Evolutionary conservation across 2,797 vertebrate genomes (phyloP).

Genomic region (Sparus aurata): DNA sequence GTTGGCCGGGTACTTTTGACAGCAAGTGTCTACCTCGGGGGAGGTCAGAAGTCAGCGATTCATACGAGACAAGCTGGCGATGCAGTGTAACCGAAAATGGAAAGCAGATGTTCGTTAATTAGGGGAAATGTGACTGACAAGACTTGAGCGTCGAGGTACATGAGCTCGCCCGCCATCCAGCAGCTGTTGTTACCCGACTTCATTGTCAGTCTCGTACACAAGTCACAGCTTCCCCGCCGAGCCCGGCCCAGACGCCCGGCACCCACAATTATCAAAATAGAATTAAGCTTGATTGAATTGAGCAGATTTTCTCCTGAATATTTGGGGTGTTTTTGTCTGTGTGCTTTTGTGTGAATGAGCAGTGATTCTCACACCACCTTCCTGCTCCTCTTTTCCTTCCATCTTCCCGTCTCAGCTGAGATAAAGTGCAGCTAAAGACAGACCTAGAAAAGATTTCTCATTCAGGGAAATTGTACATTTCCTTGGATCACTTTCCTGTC

Average conservation of each 20-base stretch:
- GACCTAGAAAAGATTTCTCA: constrained; percentile 34
- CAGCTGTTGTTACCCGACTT: constrained; percentile 94
- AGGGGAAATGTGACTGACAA: constrained; percentile 99
- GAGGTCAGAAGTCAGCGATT: constrained; percentile 96
- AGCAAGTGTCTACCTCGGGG: constrained; percentile 82
- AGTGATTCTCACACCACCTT: constrained; percentile 57
- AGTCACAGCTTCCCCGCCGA: constrained; percentile 94
- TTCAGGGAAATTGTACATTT: constrained; percentile 43
- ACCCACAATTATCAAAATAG: constrained; percentile 93
- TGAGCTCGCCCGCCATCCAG: constrained; percentile 91
- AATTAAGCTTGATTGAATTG: constrained; percentile 91
- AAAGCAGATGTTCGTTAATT: constrained; percentile 99
- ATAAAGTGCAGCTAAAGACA: constrained; percentile 41
- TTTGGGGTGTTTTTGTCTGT: constrained; percentile 48
- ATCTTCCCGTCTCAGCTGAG: constrained; percentile 46
- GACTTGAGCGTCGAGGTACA: constrained; percentile 94
- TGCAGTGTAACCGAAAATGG: constrained; percentile 95
- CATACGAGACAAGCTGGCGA: constrained; percentile 96
- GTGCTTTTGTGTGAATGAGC: constrained; percentile 57
- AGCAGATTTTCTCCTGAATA: constrained; percentile 73
- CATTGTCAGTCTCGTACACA: constrained; percentile 95
- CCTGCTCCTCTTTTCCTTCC: constrained; percentile 32
- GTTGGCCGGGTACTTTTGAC: constrained; percentile 69
- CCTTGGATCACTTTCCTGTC: constrained; percentile 45
- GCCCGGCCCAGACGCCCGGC: constrained; percentile 73